Conservation (phyloP, 64 coral and sea anemone genomes). For the Actinia equina region DNA sequence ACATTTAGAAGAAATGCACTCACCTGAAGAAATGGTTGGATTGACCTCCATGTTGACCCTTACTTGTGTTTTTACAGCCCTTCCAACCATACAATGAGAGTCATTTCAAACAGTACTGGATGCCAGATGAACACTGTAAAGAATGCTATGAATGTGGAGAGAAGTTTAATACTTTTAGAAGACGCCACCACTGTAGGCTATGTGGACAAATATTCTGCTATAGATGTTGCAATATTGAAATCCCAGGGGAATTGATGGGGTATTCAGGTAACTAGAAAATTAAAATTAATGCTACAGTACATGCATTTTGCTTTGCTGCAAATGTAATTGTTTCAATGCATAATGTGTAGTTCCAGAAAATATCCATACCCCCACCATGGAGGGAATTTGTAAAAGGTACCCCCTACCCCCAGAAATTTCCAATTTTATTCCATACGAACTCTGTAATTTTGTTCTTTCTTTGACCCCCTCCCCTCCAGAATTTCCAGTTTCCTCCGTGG, state of each 20-base stretch:
- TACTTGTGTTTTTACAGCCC: constrained; percentile 16
- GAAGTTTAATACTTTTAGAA: constrained; percentile 91
- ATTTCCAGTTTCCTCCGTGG: no score
- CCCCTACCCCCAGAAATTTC: no score
- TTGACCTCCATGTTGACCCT: not conserved
- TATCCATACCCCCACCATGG: no score
- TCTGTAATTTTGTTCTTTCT: no score
- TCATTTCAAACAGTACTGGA: constrained; percentile 96
- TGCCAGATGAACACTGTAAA: constrained; percentile 96
- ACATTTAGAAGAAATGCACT: no score
- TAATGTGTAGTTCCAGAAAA: no score
- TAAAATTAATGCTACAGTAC: not conserved
- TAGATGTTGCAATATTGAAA: constrained; percentile 86
- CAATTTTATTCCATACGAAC: no score
- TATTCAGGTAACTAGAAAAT: constrained; percentile 59
- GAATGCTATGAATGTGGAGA: constrained; percentile 97
- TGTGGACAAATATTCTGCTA: constrained; percentile 99
- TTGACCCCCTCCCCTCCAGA: no score
- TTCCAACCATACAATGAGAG: constrained; percentile 69
- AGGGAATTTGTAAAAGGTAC: no score
- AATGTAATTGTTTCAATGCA: no score
- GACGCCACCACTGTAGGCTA: constrained; percentile 88
- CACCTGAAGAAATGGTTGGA: no score
- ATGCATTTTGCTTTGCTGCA: no score
- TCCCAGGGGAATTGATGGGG: constrained; percentile 86